Base-by-base conservation (phyloP, 2,797 vertebrate genomes). In the Anabas testudineus region DNA sequence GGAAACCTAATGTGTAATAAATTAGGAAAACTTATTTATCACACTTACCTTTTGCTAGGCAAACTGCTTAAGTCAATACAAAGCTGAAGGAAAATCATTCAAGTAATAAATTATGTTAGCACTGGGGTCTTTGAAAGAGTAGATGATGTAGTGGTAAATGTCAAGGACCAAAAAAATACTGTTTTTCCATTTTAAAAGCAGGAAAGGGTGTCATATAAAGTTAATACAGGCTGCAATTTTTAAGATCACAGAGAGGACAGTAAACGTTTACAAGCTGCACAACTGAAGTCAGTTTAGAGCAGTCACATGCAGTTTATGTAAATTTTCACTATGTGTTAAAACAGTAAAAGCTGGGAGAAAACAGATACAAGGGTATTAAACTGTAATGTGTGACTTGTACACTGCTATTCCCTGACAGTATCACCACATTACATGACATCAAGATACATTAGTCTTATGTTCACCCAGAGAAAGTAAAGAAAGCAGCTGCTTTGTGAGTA, bases 121-220 rank as follows among this genome's bases (percentile, higher is more conserved):
- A 49, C 26, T 2, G 26, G 16, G 8, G 26, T 67, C 46, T 21
- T 58, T 63, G 30, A 47, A 21, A 60, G 59, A 68, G 26, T 56
- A 57, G 10, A 22, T 42, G 13, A 72, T 61, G 46, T 26, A 37
- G n/a, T 30, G 34, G n/a, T 67, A 43, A 71, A 48, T 71, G 45
- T 60, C 26, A 62, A 39, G 10, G 4, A 36, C n/a, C n/a, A 24
- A 67, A 13, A 62, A 37, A 10, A 22, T 19, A 21, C n/a, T 36
- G 41, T 28, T 48, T 41, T 63, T n/a, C 9, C 4, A 34, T 60
- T 71, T 66, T 26, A 43, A 77, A 79, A 47, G 9, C 24, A 71
- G 5, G 15, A 55, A 57, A 21, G 32, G 3, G 22, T 39, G 22
- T 66, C 10, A 47, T 24, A 56, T 41, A 19, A 14, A 7, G 5